Conservation (phyloP, 35 echinoderm and acorn worm genomes). For the Stichopus chloronotus region DNA sequence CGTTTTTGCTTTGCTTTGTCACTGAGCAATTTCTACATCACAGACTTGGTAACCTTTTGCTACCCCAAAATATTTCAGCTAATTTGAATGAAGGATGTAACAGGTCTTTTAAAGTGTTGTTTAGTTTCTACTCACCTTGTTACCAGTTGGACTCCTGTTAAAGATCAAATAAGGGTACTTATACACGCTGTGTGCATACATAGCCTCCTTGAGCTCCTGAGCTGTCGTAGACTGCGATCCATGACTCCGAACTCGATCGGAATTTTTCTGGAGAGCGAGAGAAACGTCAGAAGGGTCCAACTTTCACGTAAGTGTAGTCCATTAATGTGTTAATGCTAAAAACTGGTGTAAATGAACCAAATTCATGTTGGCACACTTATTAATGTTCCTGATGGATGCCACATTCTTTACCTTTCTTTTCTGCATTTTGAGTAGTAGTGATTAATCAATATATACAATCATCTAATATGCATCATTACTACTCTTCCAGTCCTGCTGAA, state of each 20-base stretch:
- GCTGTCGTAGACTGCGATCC: slow-evolving; percentile 87
- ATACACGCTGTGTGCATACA: slow-evolving; percentile 94
- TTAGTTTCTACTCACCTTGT: slow-evolving; percentile 68
- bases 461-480: no score
- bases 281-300: not conserved
- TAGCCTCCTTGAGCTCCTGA: slow-evolving; percentile 90
- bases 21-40: no score
- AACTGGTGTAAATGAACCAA: not conserved
- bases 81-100: no score
- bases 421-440: no score
- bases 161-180: slow-evolving; percentile 78
- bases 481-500: no score
- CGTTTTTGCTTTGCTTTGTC: no score
- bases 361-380: not conserved
- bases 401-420: no score
- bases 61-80: no score
- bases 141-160: slow-evolving; percentile 72
- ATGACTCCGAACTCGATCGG: slow-evolving; percentile 77
- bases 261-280: slow-evolving; percentile 78
- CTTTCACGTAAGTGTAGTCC: not conserved
- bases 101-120: no score
- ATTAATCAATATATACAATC: no score
- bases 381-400: no score
- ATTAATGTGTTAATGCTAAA: not conserved
- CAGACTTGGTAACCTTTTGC: no score